A percentile compares a stretch with the other conserved stretches of the same genome.
These are phyloP conservation scores for Lepeophtheirus salmonis DNA, from an alignment of 1,140 invertebrate genomes.

Conservation along the genomic window DNA sequence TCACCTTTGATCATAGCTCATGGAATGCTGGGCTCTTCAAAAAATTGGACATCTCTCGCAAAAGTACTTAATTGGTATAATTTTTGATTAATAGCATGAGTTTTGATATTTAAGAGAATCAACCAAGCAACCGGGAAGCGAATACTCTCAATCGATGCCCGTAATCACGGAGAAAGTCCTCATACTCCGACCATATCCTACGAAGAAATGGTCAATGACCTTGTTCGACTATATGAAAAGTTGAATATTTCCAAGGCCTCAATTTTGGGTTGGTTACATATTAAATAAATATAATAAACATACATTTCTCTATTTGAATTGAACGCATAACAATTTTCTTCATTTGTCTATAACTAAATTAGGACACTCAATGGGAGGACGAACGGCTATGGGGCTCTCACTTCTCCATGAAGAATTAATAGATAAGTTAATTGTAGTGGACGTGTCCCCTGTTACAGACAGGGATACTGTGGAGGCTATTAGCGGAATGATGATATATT, in stretches of 20 bases:
- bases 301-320: neutral
- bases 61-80: neutral
- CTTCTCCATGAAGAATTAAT: constrained; percentile 51
- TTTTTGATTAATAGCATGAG: no score
- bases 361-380: constrained; percentile 67
- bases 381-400: constrained; percentile 51
- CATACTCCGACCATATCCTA: constrained; percentile 51
- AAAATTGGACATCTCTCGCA: neutral
- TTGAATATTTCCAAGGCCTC: constrained; percentile 40
- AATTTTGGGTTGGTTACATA: constrained; percentile 39
- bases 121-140: neutral
- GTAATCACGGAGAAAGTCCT: constrained; percentile 79
- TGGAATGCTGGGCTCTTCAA: neutral
- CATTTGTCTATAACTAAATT: no score
- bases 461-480: constrained; percentile 39
- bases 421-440: constrained; percentile 56
- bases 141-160: constrained; percentile 56
- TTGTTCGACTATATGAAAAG: constrained; percentile 41
- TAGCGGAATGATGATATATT: constrained; percentile 26
- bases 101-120: neutral
- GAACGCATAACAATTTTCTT: no score
- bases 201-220: constrained; percentile 46
- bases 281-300: neutral
- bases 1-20: neutral
- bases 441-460: constrained; percentile 61